phyloP scores from a whole-genome alignment of 2,113 vertebrate species.

The Cettia cetti region DNA sequence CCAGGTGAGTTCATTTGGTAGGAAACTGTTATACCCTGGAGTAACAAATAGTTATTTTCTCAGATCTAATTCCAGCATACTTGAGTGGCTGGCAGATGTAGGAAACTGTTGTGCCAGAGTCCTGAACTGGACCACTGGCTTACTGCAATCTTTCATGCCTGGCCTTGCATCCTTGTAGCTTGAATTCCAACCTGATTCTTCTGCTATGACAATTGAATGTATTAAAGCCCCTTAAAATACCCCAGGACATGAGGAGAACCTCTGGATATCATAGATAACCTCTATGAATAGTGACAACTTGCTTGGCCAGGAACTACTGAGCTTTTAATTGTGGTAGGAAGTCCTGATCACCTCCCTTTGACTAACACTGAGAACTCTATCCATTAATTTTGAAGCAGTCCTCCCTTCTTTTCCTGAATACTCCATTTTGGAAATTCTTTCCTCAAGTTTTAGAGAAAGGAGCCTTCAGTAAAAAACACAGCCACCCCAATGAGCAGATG shows the following conservation, averaged over 20 bases:
- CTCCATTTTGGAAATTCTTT: neutral
- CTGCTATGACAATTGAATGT: neutral
- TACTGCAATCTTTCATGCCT: neutral
- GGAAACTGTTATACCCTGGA: neutral
- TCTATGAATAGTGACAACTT: neutral
- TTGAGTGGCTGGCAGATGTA: fast-evolving
- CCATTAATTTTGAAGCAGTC: neutral
- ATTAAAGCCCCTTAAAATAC: neutral
- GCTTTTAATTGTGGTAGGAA: neutral
- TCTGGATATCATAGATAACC: no score
- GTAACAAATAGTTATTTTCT: neutral
- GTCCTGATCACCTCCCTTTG: neutral
- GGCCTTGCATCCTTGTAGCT: neutral
- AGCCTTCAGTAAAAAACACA: neutral
- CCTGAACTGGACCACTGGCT: neutral
- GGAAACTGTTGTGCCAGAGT: neutral
- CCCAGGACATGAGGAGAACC: neutral
- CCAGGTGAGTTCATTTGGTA: neutral
- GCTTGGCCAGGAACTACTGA: neutral
- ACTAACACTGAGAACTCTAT: neutral
- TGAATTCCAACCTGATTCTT: neutral
- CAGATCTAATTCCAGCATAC: neutral
- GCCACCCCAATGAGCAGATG: fast-evolving
- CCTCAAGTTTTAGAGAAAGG: neutral
- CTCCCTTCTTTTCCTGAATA: neutral